Evolutionary conservation across 1,140 invertebrate species (phyloP).

Genomic region (Zophobas morio): DNA sequence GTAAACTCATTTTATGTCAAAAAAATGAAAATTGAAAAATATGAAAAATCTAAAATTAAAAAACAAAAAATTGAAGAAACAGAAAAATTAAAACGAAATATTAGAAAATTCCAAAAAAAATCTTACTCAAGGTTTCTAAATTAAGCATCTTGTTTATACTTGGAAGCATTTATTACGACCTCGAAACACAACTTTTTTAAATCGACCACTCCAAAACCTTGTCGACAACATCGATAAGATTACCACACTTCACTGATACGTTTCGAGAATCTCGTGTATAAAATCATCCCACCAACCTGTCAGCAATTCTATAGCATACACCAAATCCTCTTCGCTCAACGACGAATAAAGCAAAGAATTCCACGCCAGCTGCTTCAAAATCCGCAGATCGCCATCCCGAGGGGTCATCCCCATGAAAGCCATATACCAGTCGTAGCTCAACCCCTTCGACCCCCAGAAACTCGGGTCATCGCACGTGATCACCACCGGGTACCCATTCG

Average conservation of each 20-base stretch:
- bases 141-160: too few species aligned
- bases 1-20: too few species aligned
- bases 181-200: too few species aligned
- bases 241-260: neutral
- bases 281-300: neutral
- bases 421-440: slow-evolving; percentile 88
- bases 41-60: too few species aligned
- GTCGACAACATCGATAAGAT: too few species aligned
- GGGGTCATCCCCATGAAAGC: slow-evolving; percentile 86
- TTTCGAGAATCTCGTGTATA: neutral
- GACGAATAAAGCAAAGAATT: slow-evolving; percentile 82
- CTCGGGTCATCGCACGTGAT: slow-evolving; percentile 84
- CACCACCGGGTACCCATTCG: slow-evolving; percentile 73
- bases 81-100: too few species aligned
- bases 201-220: too few species aligned
- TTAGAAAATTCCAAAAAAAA: too few species aligned
- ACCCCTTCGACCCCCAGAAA: slow-evolving; percentile 80
- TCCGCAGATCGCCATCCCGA: slow-evolving; percentile 76
- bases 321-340: slow-evolving; percentile 63
- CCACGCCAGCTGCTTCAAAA: slow-evolving; percentile 84
- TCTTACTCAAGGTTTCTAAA: too few species aligned
- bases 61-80: too few species aligned
- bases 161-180: too few species aligned
- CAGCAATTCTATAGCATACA: neutral
- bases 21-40: too few species aligned